Base-by-base conservation (phyloP, 2,888 invertebrate species). In the Cryptus viduatorius region DNA sequence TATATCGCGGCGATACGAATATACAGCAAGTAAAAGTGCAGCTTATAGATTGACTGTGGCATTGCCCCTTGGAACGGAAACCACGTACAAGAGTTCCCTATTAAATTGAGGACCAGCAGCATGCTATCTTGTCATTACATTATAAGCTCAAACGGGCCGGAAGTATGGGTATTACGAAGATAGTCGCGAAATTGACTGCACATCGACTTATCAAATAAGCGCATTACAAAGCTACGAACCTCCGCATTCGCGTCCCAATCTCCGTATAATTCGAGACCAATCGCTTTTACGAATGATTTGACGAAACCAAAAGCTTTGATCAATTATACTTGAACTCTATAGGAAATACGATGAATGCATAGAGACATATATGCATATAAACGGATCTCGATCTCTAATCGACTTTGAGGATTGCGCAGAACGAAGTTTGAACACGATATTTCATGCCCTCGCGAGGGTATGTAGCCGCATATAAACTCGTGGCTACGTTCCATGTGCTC, bases 361-460 rank as follows among this genome's bases (percentile, higher is more conserved):
- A 48, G 24, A 24, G 24, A 24, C 0, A 8, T 5, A 37, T 48
- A 76, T 69, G 31, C 68, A 76, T 42, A 64, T 19, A n/a, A 81
- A 81, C 73, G 78, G 78, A 81, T 78, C 73, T 81, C 69, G 73
- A 78, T 73, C 73, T 78, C 73, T 46, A 72, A 81, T 78, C 78
- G 73, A 75, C 64, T 65, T 53, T 56, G 80, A 77, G 78, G 37
- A 73, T 65, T 68, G 77, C 68, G 64, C 37, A 16, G 64, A 78
- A 71, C 73, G 64, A 50, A 68, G 19, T 50, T 73, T 61, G 53
- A 78, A 69, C 53, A 42, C 65, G 16, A 46, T 53, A 61, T 72
- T 59, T 67, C 73, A 31, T 77, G 53, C 59, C 48, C 50, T 67
- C 44, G 46, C 53, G 68, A 68, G 67, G 73, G 64, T 80, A 61